These are phyloP conservation scores for Macroglossus sobrinus DNA, from an alignment of 2,113 vertebrate genomes.

Conservation along the genomic window DNA sequence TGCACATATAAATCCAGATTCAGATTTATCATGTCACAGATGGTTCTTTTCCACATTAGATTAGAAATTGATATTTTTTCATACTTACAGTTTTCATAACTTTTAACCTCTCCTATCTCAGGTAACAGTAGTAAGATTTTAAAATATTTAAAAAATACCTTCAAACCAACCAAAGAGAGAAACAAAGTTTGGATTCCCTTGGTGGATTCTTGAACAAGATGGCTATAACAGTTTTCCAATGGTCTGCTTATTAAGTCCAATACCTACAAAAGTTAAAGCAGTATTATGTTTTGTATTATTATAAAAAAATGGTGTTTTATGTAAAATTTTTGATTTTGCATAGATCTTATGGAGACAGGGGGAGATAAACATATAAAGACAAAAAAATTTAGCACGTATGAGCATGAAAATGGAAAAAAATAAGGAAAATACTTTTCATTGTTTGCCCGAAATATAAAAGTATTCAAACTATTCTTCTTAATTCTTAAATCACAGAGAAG, in stretches of 20 bases:
- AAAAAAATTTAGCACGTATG: background rate
- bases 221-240: slow-evolving; percentile 92
- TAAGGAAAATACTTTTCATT: background rate
- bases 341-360: background rate
- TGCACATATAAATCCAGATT: background rate
- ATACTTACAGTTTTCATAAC: background rate
- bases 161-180: slow-evolving; percentile 93
- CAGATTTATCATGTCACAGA: background rate
- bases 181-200: slow-evolving; percentile 90
- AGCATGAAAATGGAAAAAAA: background rate
- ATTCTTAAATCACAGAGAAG: background rate
- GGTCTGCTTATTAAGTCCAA: slow-evolving; percentile 87
- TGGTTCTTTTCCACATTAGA: background rate
- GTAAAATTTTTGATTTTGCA: background rate
- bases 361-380: background rate
- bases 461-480: background rate
- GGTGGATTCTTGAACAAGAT: slow-evolving; percentile 84
- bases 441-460: slow-evolving; percentile 4
- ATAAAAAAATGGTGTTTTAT: background rate
- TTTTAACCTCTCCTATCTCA: background rate
- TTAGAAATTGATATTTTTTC: slow-evolving; percentile 13
- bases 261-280: slow-evolving; percentile 82
- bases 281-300: slow-evolving; percentile 1
- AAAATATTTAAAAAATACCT: slow-evolving; percentile 82
- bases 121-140: background rate